phyloP scores from a whole-genome alignment of 2,113 vertebrate species.

The Lycaon pictus region DNA sequence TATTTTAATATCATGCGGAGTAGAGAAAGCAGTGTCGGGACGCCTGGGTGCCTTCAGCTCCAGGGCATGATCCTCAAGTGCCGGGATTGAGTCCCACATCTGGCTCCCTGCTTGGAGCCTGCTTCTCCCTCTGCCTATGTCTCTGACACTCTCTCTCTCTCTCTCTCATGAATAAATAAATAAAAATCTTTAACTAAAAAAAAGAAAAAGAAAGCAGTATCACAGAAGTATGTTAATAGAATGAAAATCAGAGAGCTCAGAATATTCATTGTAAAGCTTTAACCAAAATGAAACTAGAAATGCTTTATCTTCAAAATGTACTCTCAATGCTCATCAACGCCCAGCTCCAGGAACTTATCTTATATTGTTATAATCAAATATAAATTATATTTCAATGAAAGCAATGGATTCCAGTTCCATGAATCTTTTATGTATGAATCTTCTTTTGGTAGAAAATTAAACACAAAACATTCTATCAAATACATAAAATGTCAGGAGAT shows the following conservation, averaged over 20 bases:
- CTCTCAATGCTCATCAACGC: neutral
- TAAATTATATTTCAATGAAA: neutral
- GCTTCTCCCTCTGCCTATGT: no score
- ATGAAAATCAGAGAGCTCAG: slow-evolving; percentile 1
- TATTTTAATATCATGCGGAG: neutral
- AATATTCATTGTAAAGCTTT: neutral
- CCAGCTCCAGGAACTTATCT: neutral
- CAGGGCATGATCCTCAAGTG: no score
- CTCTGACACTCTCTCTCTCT: no score
- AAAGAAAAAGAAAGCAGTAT: neutral
- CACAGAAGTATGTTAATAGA: neutral
- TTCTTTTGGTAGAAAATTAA: neutral
- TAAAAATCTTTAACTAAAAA: no score
- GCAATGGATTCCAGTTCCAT: neutral
- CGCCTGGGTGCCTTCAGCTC: no score
- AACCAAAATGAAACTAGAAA: slow-evolving; percentile 22
- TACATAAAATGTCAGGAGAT: neutral
- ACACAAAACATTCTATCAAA: slow-evolving; percentile 35
- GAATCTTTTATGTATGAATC: neutral
- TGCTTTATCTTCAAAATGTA: neutral
- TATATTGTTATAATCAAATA: neutral
- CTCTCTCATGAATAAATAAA: no score
- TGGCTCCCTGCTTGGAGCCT: no score
- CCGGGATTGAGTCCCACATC: no score
- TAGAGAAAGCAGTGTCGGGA: neutral